Conservation (phyloP, 2,797 vertebrate species). For the Scolopax bukidnonensis region DNA sequence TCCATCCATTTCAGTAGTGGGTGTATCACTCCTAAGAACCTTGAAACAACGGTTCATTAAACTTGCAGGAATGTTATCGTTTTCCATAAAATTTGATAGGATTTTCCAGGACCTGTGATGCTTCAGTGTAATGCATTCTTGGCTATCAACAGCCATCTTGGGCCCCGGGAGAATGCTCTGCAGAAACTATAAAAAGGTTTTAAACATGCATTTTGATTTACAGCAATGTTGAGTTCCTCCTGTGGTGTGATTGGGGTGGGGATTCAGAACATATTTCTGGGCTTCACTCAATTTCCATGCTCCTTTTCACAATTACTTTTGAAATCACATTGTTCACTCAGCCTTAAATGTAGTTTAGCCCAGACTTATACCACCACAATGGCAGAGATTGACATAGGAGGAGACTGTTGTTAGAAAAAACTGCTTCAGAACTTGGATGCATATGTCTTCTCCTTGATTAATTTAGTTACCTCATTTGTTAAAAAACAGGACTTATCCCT, state of each 20-base stretch:
- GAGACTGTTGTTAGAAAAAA: not conserved
- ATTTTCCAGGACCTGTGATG: conserved; percentile 51
- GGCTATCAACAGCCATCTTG: conserved; percentile 17
- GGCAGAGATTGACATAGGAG: not conserved
- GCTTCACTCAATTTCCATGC: not conserved
- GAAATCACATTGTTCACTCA: conserved; percentile 25
- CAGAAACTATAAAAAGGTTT: conserved; percentile 19
- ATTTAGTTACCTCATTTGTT: not conserved
- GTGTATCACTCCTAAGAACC: not conserved
- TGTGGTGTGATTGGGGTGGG: not conserved
- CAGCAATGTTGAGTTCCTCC: not conserved
- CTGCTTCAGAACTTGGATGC: not conserved
- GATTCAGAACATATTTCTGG: conserved; percentile 40
- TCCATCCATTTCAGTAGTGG: not conserved
- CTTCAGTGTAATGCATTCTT: conserved; percentile 29
- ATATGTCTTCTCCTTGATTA: not conserved
- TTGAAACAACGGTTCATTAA: not conserved
- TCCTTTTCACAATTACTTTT: not conserved
- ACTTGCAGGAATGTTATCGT: conserved; percentile 26
- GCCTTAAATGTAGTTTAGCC: not conserved
- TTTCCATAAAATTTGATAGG: conserved; percentile 50
- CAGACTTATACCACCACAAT: not conserved
- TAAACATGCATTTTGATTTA: conserved; percentile 38
- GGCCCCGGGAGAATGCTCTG: not conserved
- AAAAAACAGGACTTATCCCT: not conserved